Conservation (phyloP, 2,797 vertebrate genomes). For the Periophthalmus magnuspinnatus region DNA sequence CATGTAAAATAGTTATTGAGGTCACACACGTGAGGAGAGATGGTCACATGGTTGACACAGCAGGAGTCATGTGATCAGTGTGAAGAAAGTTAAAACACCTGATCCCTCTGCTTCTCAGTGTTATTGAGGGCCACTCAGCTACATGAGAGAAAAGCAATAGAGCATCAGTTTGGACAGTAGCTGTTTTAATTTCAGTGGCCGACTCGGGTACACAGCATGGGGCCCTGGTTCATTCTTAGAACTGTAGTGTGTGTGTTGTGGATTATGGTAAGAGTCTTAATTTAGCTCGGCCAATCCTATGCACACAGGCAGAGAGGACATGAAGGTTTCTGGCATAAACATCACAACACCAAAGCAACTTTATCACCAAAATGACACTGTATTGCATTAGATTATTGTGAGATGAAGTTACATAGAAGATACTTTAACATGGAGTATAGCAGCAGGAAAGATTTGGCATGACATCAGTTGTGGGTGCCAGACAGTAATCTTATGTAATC, state of each 20-base stretch:
- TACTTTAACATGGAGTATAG: slow-evolving; percentile 4
- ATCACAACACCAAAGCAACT: slow-evolving; percentile 28
- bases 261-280: slow-evolving; percentile 78
- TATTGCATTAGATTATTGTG: slow-evolving; percentile 14
- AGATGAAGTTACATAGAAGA: not conserved
- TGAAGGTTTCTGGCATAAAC: slow-evolving; percentile 39
- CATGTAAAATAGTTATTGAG: not conserved
- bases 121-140: not conserved
- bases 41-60: not conserved
- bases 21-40: slow-evolving; percentile 5
- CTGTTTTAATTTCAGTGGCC: not conserved
- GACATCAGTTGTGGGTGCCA: slow-evolving; percentile 31
- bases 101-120: not conserved
- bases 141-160: not conserved
- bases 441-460: slow-evolving; percentile 12
- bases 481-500: slow-evolving; percentile 55
- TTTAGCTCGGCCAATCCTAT: slow-evolving; percentile 73
- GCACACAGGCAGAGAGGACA: slow-evolving; percentile 19
- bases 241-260: slow-evolving; percentile 43
- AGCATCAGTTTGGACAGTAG: not conserved
- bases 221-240: slow-evolving; percentile 61
- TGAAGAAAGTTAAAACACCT: slow-evolving; percentile 8
- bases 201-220: slow-evolving; percentile 21
- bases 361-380: slow-evolving; percentile 31
- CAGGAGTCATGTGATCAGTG: not conserved